Evolutionary conservation across 2,888 invertebrate species (phyloP).

Genomic region (Empis stercorea): DNA sequence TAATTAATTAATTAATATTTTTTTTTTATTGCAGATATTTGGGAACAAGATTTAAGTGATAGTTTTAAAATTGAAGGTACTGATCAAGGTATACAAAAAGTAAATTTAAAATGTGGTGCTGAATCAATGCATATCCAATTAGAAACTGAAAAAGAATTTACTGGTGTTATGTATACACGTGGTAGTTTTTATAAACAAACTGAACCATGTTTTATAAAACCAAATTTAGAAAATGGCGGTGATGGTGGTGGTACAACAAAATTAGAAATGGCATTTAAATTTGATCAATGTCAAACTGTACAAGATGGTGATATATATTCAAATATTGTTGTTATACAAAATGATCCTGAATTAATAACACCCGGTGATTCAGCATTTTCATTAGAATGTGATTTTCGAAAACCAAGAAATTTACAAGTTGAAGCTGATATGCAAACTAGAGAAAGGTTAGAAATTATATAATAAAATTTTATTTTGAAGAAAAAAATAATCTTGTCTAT

Average conservation of each 20-base stretch:
- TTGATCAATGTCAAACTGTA: conserved; percentile 44
- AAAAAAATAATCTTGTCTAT: background rate
- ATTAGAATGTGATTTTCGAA: conserved; percentile 49
- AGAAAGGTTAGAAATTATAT: conserved; percentile 26
- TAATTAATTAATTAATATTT: too few relatives aligned
- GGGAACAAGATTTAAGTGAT: conserved; percentile 41
- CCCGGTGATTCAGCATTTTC: conserved; percentile 53
- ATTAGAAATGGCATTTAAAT: conserved; percentile 42
- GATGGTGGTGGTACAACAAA: conserved; percentile 34
- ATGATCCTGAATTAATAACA: conserved; percentile 51
- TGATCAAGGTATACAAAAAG: conserved; percentile 43
- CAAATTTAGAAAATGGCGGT: conserved; percentile 31
- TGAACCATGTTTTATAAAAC: conserved; percentile 43
- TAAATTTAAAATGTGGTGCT: conserved; percentile 43
- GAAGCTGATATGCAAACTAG: conserved; percentile 39
- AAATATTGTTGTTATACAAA: conserved; percentile 50
- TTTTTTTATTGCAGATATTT: conserved; percentile 22
- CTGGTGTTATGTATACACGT: conserved; percentile 48
- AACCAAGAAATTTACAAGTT: conserved; percentile 41
- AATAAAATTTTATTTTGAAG: background rate
- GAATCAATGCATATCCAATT: conserved; percentile 42
- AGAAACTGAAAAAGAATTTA: conserved; percentile 43
- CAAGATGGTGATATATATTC: conserved; percentile 43
- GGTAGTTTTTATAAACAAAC: conserved; percentile 46
- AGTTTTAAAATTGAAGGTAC: conserved; percentile 45